These are phyloP conservation scores for Engraulis encrasicolus DNA, from an alignment of 2,113 vertebrate species.

Conservation along the genomic window DNA sequence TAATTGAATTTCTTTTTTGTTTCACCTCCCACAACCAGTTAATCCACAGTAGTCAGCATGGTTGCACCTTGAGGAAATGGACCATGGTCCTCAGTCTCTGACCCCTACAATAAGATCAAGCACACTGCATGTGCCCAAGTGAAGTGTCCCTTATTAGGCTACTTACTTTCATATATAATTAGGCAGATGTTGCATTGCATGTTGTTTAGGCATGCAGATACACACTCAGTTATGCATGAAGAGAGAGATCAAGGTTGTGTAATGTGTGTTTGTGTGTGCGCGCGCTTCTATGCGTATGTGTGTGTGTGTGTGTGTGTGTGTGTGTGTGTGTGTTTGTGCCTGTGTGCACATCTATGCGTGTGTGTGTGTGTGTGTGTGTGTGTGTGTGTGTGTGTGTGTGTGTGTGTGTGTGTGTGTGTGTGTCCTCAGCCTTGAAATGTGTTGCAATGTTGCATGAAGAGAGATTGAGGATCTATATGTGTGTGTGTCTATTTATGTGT, in stretches of 20 bases:
- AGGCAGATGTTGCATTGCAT: neutral
- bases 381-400: too few species aligned
- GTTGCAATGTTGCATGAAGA: too few species aligned
- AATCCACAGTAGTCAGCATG: neutral
- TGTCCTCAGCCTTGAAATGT: too few species aligned
- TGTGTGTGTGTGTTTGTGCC: too few species aligned
- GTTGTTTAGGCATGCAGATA: neutral
- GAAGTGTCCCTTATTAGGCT: neutral
- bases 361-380: too few species aligned
- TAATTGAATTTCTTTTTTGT: neutral
- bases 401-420: too few species aligned
- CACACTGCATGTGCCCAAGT: neutral
- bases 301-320: constrained; percentile 13
- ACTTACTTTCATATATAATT: neutral
- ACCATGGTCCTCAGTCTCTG: neutral
- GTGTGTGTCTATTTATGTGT: too few species aligned
- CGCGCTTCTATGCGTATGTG: too few species aligned
- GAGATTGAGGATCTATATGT: neutral
- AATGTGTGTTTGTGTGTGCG: too few species aligned
- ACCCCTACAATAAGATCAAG: neutral
- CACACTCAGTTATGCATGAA: neutral
- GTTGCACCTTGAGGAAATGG: neutral
- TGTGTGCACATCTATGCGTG: too few species aligned
- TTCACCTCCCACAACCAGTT: neutral
- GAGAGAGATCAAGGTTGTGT: neutral